Evolutionary conservation across 2,113 vertebrate species (phyloP).

Genomic region (Glareola pratincola): DNA sequence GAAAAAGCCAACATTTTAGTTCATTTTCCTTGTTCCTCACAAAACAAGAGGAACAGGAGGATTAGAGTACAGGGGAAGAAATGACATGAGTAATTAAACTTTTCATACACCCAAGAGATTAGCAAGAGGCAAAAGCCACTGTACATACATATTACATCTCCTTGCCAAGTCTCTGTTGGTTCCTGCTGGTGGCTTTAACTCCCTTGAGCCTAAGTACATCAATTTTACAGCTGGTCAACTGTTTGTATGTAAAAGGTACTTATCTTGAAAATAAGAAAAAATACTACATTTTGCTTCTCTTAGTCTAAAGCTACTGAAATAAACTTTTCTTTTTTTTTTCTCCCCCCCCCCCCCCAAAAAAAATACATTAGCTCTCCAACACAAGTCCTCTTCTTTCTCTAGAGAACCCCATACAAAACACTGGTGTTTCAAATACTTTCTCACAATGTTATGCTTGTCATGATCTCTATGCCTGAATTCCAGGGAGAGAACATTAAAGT

Average conservation of each 20-base stretch:
- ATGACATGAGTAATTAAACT: background rate
- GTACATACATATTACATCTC: background rate
- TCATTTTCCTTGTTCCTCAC: background rate
- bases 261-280: background rate
- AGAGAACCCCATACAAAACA: background rate
- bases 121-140: background rate
- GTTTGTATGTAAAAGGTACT: background rate
- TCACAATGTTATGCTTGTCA: background rate
- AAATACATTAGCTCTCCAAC: background rate
- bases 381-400: background rate
- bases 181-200: background rate
- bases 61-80: background rate
- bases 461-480: background rate
- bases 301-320: background rate
- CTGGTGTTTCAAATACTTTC: background rate
- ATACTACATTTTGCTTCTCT: background rate
- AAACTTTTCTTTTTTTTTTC: background rate
- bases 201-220: background rate
- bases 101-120: background rate
- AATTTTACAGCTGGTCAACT: background rate
- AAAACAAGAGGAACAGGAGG: background rate
- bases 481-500: background rate
- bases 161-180: background rate
- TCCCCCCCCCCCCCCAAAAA: background rate
- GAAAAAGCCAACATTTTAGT: background rate